Evolutionary conservation across 2,888 invertebrate species (phyloP).

Genomic region (Xiphydria camelus): DNA sequence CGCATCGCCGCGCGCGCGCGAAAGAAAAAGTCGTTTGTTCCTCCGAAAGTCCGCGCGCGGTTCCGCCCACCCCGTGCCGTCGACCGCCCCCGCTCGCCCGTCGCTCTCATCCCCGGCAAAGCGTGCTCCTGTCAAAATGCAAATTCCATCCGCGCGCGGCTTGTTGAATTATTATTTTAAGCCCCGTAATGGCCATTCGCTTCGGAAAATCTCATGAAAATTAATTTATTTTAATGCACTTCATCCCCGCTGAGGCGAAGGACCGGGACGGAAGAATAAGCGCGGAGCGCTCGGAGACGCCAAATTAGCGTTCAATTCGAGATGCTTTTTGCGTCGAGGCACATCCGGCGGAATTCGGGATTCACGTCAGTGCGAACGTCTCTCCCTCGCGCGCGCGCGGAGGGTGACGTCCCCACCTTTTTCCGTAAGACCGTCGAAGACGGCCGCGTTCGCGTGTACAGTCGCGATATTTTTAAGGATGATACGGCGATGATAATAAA

Average conservation of each 20-base stretch:
- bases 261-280: background rate
- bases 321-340: too few relatives aligned
- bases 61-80: background rate
- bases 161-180: constrained; percentile 51
- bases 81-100: background rate
- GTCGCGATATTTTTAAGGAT: too few relatives aligned
- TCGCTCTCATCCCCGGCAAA: background rate
- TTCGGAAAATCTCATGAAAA: constrained; percentile 48
- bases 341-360: constrained; percentile 29
- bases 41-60: too few relatives aligned
- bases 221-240: constrained; percentile 51
- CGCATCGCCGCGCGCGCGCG: too few relatives aligned
- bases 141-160: constrained; percentile 43
- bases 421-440: too few relatives aligned
- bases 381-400: too few relatives aligned
- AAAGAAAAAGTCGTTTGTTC: too few relatives aligned
- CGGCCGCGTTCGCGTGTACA: too few relatives aligned
- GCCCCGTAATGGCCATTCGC: constrained; percentile 45
- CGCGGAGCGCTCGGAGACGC: constrained; percentile 16
- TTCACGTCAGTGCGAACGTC: constrained; percentile 28
- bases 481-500: too few relatives aligned
- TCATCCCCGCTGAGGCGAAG: constrained; percentile 21
- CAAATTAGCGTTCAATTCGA: constrained; percentile 51
- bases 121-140: constrained; percentile 36
- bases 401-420: too few relatives aligned